Evolutionary conservation across 2,113 vertebrate genomes (phyloP).

Genomic region (Indicator maculatus): DNA sequence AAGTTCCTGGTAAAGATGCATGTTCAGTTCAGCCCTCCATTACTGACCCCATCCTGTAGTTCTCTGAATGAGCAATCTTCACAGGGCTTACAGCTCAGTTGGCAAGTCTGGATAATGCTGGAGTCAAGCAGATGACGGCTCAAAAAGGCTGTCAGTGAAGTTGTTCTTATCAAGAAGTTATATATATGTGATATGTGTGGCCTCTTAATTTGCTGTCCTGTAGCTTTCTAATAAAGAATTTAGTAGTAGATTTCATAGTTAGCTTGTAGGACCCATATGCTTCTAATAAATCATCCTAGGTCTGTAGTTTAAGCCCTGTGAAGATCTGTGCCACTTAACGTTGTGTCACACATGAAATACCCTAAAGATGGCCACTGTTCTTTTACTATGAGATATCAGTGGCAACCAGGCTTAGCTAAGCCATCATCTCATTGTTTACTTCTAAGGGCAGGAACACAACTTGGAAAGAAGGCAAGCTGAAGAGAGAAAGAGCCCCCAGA

Average conservation of each 20-base stretch:
- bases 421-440: not conserved
- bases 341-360: rapidly evolving
- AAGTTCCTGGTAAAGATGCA: not conserved
- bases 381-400: not conserved
- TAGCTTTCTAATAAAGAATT: not conserved
- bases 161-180: not conserved
- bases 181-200: not conserved
- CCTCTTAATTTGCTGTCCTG: not conserved
- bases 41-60: not conserved
- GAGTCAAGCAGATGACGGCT: not conserved
- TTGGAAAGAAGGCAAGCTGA: not conserved
- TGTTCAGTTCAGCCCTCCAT: not conserved
- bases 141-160: not conserved
- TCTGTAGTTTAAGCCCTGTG: not conserved
- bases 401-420: not conserved
- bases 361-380: not conserved
- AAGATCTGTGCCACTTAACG: rapidly evolving
- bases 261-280: not conserved
- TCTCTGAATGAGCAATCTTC: not conserved
- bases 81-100: not conserved
- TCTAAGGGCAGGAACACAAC: not conserved
- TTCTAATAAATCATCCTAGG: not conserved
- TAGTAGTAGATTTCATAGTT: not conserved
- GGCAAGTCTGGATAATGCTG: not conserved
- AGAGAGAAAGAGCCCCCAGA: not conserved